A percentile compares a stretch with the other conserved stretches of the same genome.
These are phyloP conservation scores for Phyllotis vaccarum DNA, from an alignment of 2,797 vertebrate species.

Conservation along the genomic window DNA sequence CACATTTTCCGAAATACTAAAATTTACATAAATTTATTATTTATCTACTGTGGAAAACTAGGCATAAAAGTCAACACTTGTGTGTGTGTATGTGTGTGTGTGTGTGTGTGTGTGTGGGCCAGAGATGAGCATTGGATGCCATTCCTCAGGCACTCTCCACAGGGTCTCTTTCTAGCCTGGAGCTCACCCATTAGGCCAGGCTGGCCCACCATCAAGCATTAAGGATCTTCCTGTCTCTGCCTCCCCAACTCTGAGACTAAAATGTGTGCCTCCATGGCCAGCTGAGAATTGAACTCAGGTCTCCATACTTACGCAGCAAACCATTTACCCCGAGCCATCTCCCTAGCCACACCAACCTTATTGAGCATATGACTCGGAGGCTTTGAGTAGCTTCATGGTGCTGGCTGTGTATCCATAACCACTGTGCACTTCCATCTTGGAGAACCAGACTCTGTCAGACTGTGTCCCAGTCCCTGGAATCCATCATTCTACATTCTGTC, in stretches of 20 bases:
- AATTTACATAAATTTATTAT: background rate
- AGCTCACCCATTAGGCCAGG: background rate
- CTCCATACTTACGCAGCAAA: background rate
- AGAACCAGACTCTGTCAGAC: background rate
- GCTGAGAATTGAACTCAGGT: background rate
- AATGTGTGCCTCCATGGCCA: background rate
- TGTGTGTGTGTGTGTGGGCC: background rate
- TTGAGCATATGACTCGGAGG: rapidly evolving
- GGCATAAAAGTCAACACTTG: background rate
- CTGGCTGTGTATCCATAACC: background rate
- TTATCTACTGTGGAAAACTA: background rate
- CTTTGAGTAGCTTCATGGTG: rapidly evolving
- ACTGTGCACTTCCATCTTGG: rapidly evolving
- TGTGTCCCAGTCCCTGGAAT: background rate
- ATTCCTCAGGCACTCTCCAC: background rate
- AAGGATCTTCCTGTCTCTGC: background rate
- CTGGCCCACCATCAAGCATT: background rate
- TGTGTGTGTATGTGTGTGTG: background rate
- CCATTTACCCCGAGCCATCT: background rate
- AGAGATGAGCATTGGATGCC: background rate
- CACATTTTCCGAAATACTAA: background rate
- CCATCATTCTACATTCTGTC: background rate
- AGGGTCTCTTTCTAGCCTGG: background rate
- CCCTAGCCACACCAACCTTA: background rate
- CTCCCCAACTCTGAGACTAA: background rate